A percentile compares a stretch with the other conserved stretches of the same genome.
Conservation (phyloP, 2,888 invertebrate species). For the Chloroclysta siterata region DNA sequence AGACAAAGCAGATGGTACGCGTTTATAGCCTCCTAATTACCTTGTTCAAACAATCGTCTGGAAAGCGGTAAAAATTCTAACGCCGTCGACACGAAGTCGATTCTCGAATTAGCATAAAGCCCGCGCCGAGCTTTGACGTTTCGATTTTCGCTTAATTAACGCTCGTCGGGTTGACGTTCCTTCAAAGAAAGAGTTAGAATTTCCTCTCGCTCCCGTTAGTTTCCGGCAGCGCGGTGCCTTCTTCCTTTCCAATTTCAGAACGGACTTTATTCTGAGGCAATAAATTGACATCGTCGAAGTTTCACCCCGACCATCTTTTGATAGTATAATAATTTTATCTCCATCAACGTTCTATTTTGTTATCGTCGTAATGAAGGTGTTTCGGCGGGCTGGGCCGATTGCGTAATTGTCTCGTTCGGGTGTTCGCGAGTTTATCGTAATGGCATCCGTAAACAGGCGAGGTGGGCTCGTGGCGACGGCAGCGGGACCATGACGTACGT, state of each 20-base stretch:
- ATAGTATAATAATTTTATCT: conserved; percentile 77
- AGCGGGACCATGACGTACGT: conserved; percentile 62
- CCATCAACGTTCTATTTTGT: conserved; percentile 64
- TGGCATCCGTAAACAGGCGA: conserved; percentile 35
- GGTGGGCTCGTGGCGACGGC: conserved; percentile 35
- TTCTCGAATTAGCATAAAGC: conserved; percentile 81
- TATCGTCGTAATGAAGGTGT: conserved; percentile 65
- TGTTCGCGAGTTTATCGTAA: conserved; percentile 39
- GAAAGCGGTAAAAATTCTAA: conserved; percentile 71
- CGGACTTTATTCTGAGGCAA: conserved; percentile 68
- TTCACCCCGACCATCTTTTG: conserved; percentile 65
- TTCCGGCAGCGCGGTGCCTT: conserved; percentile 61
- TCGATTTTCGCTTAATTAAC: conserved; percentile 84
- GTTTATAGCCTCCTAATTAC: conserved; percentile 69
- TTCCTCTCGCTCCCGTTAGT: conserved; percentile 64
- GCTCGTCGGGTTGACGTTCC: conserved; percentile 61
- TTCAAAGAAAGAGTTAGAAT: conserved; percentile 73
- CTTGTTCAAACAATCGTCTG: conserved; percentile 73
- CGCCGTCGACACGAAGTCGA: conserved; percentile 74
- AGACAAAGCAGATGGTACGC: conserved; percentile 31
- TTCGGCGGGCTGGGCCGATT: conserved; percentile 36
- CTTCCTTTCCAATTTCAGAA: conserved; percentile 66
- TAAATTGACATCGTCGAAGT: conserved; percentile 73
- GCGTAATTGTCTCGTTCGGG: conserved; percentile 27
- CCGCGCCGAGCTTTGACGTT: conserved; percentile 77